Conservation (phyloP, 2,797 vertebrate species). For the Tiaroga cobitis region DNA sequence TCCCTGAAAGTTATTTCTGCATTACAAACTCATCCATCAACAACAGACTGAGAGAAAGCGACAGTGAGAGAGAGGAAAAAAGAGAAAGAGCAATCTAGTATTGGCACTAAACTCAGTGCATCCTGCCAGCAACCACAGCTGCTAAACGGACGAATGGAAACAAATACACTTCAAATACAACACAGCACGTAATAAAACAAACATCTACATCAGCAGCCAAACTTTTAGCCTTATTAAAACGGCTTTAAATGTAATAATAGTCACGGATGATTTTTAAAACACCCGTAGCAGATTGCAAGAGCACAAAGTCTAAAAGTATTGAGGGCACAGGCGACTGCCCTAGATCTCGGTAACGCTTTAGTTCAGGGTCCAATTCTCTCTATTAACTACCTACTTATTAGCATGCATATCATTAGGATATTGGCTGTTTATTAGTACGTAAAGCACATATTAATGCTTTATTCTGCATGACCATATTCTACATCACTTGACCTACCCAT, state of each 20-base stretch:
- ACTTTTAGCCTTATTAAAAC: background rate
- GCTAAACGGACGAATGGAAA: slow-evolving; percentile 29
- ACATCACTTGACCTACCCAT: too few relatives aligned
- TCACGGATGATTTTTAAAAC: background rate
- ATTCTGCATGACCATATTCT: too few relatives aligned
- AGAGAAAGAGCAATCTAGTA: background rate
- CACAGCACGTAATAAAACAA: background rate
- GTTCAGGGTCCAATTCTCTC: too few relatives aligned
- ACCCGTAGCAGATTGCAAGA: background rate
- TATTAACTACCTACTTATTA: too few relatives aligned
- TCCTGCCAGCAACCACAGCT: slow-evolving; percentile 45
- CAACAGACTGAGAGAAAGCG: slow-evolving; percentile 12
- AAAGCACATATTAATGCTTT: too few relatives aligned
- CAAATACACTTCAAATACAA: slow-evolving; percentile 18
- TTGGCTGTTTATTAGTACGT: too few relatives aligned
- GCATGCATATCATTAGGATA: too few relatives aligned
- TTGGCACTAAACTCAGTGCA: slow-evolving; percentile 29
- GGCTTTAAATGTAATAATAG: background rate
- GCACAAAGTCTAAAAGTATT: background rate
- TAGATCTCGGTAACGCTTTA: background rate
- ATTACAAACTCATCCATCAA: slow-evolving; percentile 30
- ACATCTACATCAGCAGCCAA: slow-evolving; percentile 13
- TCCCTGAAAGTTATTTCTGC: slow-evolving; percentile 16
- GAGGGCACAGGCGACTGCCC: background rate
- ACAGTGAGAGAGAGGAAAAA: slow-evolving; percentile 5